Evolutionary conservation across 2,113 vertebrate genomes (phyloP), one percentile per base, ranked within the genome.

Genomic region (Panthera tigris): DNA sequence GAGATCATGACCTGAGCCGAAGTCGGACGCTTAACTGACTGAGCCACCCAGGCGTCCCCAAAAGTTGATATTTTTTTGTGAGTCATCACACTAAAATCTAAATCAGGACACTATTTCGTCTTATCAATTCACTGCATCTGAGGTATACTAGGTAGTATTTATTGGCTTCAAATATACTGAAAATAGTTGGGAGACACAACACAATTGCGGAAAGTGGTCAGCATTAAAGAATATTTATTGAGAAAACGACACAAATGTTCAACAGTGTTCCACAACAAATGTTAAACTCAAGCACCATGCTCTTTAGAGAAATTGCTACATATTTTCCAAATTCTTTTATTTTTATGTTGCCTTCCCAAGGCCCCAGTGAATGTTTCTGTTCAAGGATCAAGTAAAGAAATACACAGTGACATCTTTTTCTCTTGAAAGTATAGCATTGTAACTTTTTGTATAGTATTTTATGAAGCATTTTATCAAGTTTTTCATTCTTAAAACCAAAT

Each of bases 341-440:
- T 90, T 13, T 63, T 45, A 31, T 33, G 8, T 48, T 23, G 52
- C 2, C 68, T 87, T 91, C 27, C 3, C 63, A 71, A 3, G 16
- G 52, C 76, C 61, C 57, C 63, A 94, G 5, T 89, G 76, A 66
- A 96, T 93, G 6, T 92, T 27, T 83, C 41, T 68, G 2, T 65
- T 95, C 50, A 95, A 94, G 65, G 31, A 36, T 55, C 29, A 90
- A 93, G 57, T 21, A 83, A 52, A 27, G 19, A 95, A 94, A 57
- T 80, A 97, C 55, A 66, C 15, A 61, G 9, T 71, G 50, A 23
- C 1, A 79, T 57, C 50, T n/a, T 73, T 96, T 97, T 36, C 36
- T 91, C n/a, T 85, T 65, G 85, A 97, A 91, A 95, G 81, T 93
- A 91, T 91, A 94, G 14, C 25, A 73, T 87, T 3, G 12, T 36